A percentile compares a stretch with the other conserved stretches of the same genome.
phyloP scores from a whole-genome alignment of 2,888 invertebrate genomes.

The Parascotia fuliginaria region DNA sequence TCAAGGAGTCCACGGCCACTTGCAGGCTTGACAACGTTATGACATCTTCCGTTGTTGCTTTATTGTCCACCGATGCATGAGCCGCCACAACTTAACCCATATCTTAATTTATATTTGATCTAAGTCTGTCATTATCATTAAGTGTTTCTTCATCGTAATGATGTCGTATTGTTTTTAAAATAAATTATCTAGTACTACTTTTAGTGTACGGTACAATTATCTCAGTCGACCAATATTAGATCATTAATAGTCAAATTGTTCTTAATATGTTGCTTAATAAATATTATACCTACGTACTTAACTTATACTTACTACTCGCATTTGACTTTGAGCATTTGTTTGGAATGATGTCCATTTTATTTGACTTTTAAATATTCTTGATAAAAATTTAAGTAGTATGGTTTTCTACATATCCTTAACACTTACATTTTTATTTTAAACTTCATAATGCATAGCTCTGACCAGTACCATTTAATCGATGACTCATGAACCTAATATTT shows the following conservation, averaged over 20 bases:
- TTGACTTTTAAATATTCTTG: no score
- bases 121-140: slow-evolving; percentile 38
- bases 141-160: slow-evolving; percentile 26
- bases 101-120: slow-evolving; percentile 46
- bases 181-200: background rate
- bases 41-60: slow-evolving; percentile 59
- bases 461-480: slow-evolving; percentile 1
- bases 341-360: no score
- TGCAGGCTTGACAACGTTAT: slow-evolving; percentile 52
- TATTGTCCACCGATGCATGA: slow-evolving; percentile 50
- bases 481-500: slow-evolving; percentile 10
- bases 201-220: background rate
- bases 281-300: no score
- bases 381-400: no score
- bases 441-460: background rate
- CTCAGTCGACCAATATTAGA: background rate
- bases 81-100: slow-evolving; percentile 37
- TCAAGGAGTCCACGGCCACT: slow-evolving; percentile 62
- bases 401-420: no score
- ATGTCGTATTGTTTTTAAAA: slow-evolving; percentile 25
- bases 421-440: no score
- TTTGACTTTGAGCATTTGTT: no score
- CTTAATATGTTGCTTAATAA: background rate
- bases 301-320: no score
- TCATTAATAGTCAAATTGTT: background rate